Conservation (phyloP, 2,797 vertebrate genomes). For the Australoheros facetus region DNA sequence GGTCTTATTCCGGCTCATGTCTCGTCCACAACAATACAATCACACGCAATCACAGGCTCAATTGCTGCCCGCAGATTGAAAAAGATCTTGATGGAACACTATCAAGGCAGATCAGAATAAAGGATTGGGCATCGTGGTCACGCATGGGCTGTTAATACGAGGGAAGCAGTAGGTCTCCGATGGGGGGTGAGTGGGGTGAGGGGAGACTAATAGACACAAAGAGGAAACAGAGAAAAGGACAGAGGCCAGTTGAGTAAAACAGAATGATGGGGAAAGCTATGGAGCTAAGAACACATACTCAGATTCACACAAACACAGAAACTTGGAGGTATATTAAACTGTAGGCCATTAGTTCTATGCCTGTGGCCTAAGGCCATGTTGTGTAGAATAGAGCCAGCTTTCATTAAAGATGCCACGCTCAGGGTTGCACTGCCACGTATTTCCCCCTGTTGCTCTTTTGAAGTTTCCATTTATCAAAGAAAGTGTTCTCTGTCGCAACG, state of each 20-base stretch:
- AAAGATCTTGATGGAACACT: slow-evolving; percentile 64
- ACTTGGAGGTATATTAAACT: slow-evolving; percentile 60
- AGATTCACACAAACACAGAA: slow-evolving; percentile 21
- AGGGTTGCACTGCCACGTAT: slow-evolving; percentile 30
- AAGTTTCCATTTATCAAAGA: slow-evolving; percentile 62
- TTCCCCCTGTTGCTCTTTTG: slow-evolving; percentile 59
- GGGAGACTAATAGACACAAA: slow-evolving; percentile 23
- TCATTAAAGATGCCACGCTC: slow-evolving; percentile 56
- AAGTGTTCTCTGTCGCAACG: slow-evolving; percentile 39
- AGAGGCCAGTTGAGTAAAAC: slow-evolving; percentile 49
- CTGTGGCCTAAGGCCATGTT: slow-evolving; percentile 53
- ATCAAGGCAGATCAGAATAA: slow-evolving; percentile 58
- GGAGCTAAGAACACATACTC: slow-evolving; percentile 39
- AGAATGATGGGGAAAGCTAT: slow-evolving; percentile 42
- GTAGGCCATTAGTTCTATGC: slow-evolving; percentile 61
- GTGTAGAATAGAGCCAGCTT: slow-evolving; percentile 50
- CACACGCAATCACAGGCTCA: slow-evolving; percentile 59
- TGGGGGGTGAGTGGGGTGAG: background rate
- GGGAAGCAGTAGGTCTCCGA: slow-evolving; percentile 7
- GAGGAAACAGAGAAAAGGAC: slow-evolving; percentile 17
- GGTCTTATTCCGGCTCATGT: slow-evolving; percentile 36
- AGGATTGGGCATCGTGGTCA: slow-evolving; percentile 18
- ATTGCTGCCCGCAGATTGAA: slow-evolving; percentile 69
- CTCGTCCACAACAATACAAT: slow-evolving; percentile 70
- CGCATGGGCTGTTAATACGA: slow-evolving; percentile 49